Percentiles rank a stretch among this genome's conserved stretches.
Conservation (phyloP, 2,113 vertebrate species). For the Stigmatopora nigra region DNA sequence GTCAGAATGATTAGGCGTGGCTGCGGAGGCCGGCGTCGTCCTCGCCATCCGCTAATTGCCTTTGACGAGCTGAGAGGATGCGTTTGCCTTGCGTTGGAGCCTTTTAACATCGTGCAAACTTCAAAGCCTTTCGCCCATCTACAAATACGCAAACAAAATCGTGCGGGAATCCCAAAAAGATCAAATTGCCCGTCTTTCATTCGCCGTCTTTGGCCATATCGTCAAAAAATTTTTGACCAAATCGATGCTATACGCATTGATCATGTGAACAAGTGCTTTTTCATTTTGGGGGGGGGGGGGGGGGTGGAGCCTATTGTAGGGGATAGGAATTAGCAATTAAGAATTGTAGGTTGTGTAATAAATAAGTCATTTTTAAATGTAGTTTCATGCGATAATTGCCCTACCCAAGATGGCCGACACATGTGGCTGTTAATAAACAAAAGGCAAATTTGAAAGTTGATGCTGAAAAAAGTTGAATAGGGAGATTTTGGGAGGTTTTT, state of each 20-base stretch:
- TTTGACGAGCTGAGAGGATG: conserved; percentile 71
- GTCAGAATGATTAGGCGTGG: conserved; percentile 74
- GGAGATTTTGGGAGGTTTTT: no score
- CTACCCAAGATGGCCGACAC: no score
- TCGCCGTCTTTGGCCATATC: not conserved
- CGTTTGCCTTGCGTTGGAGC: conserved; percentile 69
- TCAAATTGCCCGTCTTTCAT: conserved; percentile 52
- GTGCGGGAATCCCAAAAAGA: conserved; percentile 33
- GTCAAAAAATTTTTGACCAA: not conserved
- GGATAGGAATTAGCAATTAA: no score
- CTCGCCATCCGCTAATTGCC: conserved; percentile 65
- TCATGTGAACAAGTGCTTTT: no score
- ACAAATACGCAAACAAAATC: conserved; percentile 66
- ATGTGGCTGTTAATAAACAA: no score
- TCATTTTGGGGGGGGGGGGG: no score
- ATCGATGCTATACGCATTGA: not conserved
- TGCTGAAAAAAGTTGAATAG: no score
- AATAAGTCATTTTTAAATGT: no score
- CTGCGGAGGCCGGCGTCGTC: conserved; percentile 66
- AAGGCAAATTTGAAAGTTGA: no score
- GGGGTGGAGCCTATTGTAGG: no score
- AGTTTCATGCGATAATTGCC: no score
- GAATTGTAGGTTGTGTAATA: no score
- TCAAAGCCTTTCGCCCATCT: conserved; percentile 70
- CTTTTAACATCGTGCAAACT: conserved; percentile 71